Evolutionary conservation across 2,113 vertebrate species (phyloP).

Genomic region (Bombycilla garrulus): DNA sequence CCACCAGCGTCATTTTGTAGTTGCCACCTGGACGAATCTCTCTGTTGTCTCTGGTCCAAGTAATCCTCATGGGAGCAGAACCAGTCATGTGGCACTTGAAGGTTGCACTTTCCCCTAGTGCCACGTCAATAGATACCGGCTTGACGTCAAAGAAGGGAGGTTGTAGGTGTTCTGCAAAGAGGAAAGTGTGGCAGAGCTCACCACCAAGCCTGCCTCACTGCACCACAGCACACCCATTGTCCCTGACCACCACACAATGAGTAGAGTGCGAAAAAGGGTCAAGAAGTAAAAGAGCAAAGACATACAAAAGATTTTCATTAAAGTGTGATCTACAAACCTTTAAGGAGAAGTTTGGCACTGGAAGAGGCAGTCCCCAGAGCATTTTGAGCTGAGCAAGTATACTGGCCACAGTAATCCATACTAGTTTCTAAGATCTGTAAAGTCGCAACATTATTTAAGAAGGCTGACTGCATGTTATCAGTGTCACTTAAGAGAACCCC

Average conservation of each 20-base stretch:
- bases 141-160: conserved; percentile 93
- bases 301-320: neutral
- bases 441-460: conserved; percentile 87
- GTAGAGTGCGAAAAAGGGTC: neutral
- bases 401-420: conserved; percentile 87
- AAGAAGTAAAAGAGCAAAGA: neutral
- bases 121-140: conserved; percentile 82
- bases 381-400: conserved; percentile 91
- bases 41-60: conserved; percentile 96
- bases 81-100: conserved; percentile 93
- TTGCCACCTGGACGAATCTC: conserved; percentile 92
- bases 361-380: conserved; percentile 91
- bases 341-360: conserved; percentile 89
- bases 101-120: conserved; percentile 85
- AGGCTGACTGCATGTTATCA: conserved; percentile 81
- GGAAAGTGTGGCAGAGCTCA: conserved; percentile 33
- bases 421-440: conserved; percentile 84
- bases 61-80: conserved; percentile 90
- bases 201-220: neutral
- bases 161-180: conserved; percentile 87
- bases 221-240: neutral
- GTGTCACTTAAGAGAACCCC: conserved; percentile 78
- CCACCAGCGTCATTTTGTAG: conserved; percentile 91
- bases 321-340: conserved; percentile 80
- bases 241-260: neutral